These are phyloP conservation scores for Myripristis jacobus DNA, from an alignment of 2,797 vertebrate species.

Conservation along the genomic window DNA sequence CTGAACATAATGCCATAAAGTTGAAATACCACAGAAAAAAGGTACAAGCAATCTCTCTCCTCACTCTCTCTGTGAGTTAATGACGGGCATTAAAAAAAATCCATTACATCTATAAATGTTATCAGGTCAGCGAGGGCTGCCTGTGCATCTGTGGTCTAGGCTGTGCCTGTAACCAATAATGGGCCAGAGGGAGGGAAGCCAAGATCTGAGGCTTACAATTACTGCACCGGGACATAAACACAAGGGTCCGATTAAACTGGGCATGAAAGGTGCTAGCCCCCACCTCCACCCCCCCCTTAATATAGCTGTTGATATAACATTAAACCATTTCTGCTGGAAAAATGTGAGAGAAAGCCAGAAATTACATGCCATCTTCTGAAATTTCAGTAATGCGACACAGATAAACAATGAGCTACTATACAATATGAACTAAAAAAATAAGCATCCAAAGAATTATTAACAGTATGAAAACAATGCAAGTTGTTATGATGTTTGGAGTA, in stretches of 20 bases:
- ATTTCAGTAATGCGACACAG: background rate
- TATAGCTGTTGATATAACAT: conserved; percentile 38
- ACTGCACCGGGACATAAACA: conserved; percentile 45
- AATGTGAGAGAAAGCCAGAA: background rate
- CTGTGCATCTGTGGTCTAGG: conserved; percentile 71
- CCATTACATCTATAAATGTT: conserved; percentile 91
- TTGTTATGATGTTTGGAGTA: too few relatives aligned
- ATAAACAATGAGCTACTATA: background rate
- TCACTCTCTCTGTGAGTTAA: conserved; percentile 83
- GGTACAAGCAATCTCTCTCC: conserved; percentile 82
- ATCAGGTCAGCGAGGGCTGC: conserved; percentile 84
- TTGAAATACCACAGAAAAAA: conserved; percentile 87
- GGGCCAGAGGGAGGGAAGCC: conserved; percentile 63
- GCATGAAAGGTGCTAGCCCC: conserved; percentile 9
- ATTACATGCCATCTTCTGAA: background rate
- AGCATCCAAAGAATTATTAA: background rate
- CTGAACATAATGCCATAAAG: conserved; percentile 87
- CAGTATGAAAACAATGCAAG: too few relatives aligned
- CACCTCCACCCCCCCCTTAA: conserved; percentile 12
- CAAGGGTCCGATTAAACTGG: conserved; percentile 33
- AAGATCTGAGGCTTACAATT: conserved; percentile 63
- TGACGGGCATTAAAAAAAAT: conserved; percentile 88
- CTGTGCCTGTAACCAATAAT: conserved; percentile 58
- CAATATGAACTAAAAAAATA: background rate
- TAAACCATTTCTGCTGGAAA: conserved; percentile 5